A percentile compares a stretch with the other conserved stretches of the same genome.
These are phyloP conservation scores for Sphenopsis melanotis DNA, from an alignment of 2,797 vertebrate species.

Conservation along the genomic window DNA sequence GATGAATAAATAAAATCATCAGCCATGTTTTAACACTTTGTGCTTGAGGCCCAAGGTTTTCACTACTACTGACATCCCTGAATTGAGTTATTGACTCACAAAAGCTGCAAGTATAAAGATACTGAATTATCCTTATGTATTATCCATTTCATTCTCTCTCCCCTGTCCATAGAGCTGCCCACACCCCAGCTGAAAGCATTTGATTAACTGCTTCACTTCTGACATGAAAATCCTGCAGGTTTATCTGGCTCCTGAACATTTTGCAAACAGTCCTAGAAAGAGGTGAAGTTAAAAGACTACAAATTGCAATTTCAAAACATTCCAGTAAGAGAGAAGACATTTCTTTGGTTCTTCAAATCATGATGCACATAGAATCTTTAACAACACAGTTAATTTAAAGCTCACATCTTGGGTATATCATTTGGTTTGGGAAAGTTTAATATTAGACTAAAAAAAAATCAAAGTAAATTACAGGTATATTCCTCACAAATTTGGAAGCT, in stretches of 20 bases:
- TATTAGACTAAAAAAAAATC: background rate
- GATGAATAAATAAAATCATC: background rate
- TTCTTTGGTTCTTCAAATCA: background rate
- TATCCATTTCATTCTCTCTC: background rate
- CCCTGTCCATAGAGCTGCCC: background rate
- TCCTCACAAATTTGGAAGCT: background rate
- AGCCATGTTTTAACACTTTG: background rate
- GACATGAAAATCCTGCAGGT: constrained; percentile 22
- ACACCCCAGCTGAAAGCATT: background rate
- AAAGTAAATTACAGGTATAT: background rate
- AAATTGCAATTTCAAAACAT: background rate
- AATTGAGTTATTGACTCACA: background rate
- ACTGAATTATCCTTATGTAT: background rate
- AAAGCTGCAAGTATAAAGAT: background rate
- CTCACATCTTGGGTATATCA: background rate
- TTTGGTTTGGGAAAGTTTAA: background rate
- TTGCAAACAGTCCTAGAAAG: background rate
- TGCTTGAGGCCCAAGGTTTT: background rate
- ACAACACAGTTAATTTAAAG: background rate
- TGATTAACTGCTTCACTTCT: constrained; percentile 1
- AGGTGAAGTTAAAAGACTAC: background rate
- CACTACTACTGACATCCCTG: background rate
- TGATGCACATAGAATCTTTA: background rate
- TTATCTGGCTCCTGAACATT: constrained; percentile 33
- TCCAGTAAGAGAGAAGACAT: background rate